Evolutionary conservation across 2,113 vertebrate genomes (phyloP), one percentile per base, ranked within the genome.

Genomic region (Fulica atra): DNA sequence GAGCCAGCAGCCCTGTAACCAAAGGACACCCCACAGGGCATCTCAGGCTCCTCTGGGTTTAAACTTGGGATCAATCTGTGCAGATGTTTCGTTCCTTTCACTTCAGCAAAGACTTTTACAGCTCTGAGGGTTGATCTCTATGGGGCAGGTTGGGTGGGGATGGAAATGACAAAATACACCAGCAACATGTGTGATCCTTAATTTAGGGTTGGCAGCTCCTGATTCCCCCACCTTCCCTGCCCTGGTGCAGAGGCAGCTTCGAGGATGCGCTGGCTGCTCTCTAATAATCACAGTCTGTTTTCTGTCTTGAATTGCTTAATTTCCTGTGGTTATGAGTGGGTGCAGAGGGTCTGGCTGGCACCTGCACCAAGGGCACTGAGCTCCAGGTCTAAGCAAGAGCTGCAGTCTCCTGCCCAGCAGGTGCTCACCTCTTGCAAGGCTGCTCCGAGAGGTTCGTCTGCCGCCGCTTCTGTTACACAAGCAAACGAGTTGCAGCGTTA

Each of bases 381-480:
- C 86, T 81, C 24, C 8, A 10, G 63, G 6, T 25, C 66, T 14
- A 3, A 76, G 7, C 11, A 26, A 1, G 56, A 66, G 56, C 84
- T 18, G 3, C 21, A 17, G 3, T 29, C 13, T 20, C 59, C 14
- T 5, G 71, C 80, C n/a, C 33, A 16, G 33, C 68, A 4, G 19
- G 1, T 3, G 16, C 12, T 51, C 5, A 3, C 23, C 16, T 25
- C 16, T 8, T 33, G 15, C 14, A 4, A 17, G 36, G 59, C 51
- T 21, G 44, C 33, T 24, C 8, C 3, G 4, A 68, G 33, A 3
- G 2, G 3, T 50, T 51, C 20, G 5, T 26, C 24, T 31, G 11
- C 2, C 11, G 0, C 31, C 0, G 0, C 24, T 53, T 63, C 64
- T 57, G 40, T 63, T n/a, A n/a, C 0, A 1, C 50, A 24, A 25